Base-by-base conservation (phyloP, 2,113 vertebrate genomes). In the Pangasianodon gigas region DNA sequence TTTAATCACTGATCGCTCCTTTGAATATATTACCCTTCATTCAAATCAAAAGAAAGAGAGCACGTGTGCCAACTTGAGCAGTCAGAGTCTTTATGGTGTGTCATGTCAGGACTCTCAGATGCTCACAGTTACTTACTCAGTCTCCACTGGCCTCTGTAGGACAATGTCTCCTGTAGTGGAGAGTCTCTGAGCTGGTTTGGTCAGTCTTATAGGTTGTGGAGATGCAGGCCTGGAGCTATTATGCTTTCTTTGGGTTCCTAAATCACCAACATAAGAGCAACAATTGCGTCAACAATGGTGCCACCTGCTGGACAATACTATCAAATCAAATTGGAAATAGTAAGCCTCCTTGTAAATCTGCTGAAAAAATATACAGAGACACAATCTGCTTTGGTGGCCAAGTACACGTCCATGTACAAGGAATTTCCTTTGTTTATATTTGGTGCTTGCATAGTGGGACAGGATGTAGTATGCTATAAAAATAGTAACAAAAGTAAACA, bases 171-270 rank as follows among this genome's bases (percentile, higher is more conserved):
- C 94, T 3, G 93, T 92, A 10, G 93, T 77, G 6, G 94, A 93
- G 89, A 91, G 93, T 19, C 2, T 74, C 84, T 91, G 85, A 0
- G 69, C 88, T 60, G 91, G 91, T 90, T 89, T 97, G 69, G 96
- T 97, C 92, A 98, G 95, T 84, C 93, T 96, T 94, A 98, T 94
- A 46, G 97, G 97, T 91, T 94, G 95, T 90, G 97, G 97, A 93
- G 96, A 95, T 48, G 46, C 77, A 89, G 96, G 95, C 29, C 92
- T 94, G 85, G 94, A 94, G 91, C 89, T 84, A 0, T 46, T n/a
- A 81, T 89, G 84, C 44, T 77, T 87, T 75, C 89, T 65, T 86
- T 87, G 92, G 65, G 87, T 80, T 89, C 86, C 96, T 96, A 92
- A 89, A 90, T 90, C 86, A 37, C 16, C 13, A 88, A 81, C 16